Evolutionary conservation across 2,797 vertebrate genomes (phyloP).

Genomic region (Chelon labrosus): DNA sequence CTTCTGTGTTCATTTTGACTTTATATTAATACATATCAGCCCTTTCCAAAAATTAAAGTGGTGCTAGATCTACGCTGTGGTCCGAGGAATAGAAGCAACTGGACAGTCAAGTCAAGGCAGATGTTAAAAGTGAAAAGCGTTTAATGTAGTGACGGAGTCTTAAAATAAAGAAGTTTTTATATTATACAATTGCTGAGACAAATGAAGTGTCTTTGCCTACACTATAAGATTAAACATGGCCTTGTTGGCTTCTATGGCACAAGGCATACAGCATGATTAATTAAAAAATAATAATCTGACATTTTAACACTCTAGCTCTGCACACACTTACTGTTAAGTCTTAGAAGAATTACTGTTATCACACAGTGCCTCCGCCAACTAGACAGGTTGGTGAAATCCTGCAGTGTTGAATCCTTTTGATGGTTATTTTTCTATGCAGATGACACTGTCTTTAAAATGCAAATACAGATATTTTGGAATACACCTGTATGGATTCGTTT

Average conservation of each 20-base stretch:
- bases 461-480: constrained; percentile 77
- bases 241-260: background rate
- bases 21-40: constrained; percentile 46
- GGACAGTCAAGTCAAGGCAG: background rate
- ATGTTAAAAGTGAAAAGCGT: constrained; percentile 1
- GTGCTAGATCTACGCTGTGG: constrained; percentile 61
- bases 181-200: background rate
- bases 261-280: background rate
- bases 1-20: background rate
- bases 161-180: background rate
- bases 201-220: background rate
- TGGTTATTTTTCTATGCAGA: constrained; percentile 51
- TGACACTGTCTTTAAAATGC: constrained; percentile 55
- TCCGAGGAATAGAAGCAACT: constrained; percentile 13
- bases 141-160: constrained; percentile 10
- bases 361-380: constrained; percentile 70
- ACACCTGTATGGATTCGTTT: constrained; percentile 34
- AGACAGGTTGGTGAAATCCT: constrained; percentile 19
- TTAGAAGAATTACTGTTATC: constrained; percentile 24
- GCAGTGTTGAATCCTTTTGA: constrained; percentile 16
- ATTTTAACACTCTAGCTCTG: constrained; percentile 4
- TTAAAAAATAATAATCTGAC: background rate
- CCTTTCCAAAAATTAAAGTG: constrained; percentile 44
- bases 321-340: constrained; percentile 19
- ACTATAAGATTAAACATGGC: background rate